Evolutionary conservation across 2,113 vertebrate species (phyloP).

Genomic region (Brienomyrus brachyistius): DNA sequence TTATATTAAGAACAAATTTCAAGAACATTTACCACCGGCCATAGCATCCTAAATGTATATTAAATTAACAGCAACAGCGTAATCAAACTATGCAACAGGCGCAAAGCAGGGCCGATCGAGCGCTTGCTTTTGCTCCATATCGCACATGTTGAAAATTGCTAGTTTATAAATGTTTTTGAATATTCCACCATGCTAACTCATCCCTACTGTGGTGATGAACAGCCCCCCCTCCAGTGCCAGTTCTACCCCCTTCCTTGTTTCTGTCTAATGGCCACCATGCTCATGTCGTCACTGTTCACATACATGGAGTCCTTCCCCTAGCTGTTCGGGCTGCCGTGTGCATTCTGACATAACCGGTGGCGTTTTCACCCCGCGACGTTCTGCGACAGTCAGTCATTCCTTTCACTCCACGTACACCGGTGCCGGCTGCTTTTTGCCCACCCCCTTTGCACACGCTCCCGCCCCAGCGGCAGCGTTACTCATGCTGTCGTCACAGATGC

Average conservation of each 20-base stretch:
- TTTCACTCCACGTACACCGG: neutral
- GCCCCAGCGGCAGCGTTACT: neutral
- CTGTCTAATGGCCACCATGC: neutral
- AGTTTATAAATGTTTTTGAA: neutral
- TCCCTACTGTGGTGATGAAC: neutral
- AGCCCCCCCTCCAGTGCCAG: neutral
- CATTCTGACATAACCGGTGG: neutral
- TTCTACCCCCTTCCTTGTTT: neutral
- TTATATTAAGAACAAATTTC: neutral
- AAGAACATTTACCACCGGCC: neutral
- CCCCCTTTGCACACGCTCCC: neutral
- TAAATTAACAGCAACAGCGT: neutral
- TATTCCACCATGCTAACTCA: neutral
- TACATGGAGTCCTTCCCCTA: neutral
- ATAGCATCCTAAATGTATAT: neutral
- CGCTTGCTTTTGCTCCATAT: neutral
- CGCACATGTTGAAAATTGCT: neutral
- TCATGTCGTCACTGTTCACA: neutral
- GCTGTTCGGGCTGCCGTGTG: neutral
- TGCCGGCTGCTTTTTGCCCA: neutral
- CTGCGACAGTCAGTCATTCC: neutral
- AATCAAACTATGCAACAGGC: neutral
- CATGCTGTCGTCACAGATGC: neutral
- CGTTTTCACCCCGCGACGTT: neutral
- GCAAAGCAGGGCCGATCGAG: too few species aligned